Conservation (phyloP, 1,140 invertebrate species). For the Caligus rogercresseyi region DNA sequence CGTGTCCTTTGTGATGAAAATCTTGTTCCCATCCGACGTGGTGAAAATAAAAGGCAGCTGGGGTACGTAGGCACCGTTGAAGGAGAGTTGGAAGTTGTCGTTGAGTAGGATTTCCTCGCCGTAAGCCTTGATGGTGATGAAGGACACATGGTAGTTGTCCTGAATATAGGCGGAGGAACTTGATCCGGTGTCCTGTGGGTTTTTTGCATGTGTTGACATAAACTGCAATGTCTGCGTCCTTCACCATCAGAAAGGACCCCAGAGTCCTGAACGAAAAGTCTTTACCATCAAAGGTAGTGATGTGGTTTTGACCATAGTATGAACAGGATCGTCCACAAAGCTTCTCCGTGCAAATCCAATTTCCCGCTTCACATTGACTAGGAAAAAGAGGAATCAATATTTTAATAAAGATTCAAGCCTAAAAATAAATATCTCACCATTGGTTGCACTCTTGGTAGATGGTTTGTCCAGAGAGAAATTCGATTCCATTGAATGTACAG, state of each 20-base stretch:
- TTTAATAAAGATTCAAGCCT: not conserved
- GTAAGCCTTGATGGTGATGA: not conserved
- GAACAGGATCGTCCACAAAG: slow-evolving; percentile 7
- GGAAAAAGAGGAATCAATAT: not conserved
- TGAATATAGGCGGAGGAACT: not conserved
- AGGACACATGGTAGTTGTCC: not conserved
- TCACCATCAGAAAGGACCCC: not conserved
- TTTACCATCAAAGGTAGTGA: slow-evolving; percentile 7
- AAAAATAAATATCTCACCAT: not conserved
- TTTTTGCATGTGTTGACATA: not conserved
- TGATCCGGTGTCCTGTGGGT: not conserved
- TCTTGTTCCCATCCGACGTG: not conserved
- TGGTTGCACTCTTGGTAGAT: slow-evolving; percentile 2
- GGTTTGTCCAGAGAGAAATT: not conserved
- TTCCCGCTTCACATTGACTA: not conserved
- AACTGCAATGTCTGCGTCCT: not conserved
- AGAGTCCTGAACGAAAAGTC: not conserved
- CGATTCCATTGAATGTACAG: slow-evolving; percentile 7
- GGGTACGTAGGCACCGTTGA: not conserved
- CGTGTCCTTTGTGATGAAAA: not conserved
- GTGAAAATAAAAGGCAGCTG: not conserved
- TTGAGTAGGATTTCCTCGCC: not conserved
- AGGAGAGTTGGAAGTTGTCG: not conserved
- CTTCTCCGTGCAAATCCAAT: not conserved
- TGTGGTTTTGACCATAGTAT: not conserved